phyloP scores from a whole-genome alignment of 2,888 invertebrate species.

The Pteria penguin region DNA sequence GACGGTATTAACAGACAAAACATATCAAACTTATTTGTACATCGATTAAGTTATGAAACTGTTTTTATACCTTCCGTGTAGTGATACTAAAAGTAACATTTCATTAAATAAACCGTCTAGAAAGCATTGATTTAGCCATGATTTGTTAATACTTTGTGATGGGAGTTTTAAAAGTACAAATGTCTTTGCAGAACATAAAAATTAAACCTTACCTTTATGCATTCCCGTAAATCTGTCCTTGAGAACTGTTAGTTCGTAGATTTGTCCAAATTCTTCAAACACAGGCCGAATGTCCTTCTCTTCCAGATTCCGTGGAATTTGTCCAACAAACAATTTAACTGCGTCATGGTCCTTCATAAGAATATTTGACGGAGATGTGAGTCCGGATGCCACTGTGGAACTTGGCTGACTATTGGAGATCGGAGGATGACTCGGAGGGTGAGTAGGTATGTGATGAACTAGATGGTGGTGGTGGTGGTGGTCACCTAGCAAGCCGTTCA shows the following conservation, averaged over 20 bases:
- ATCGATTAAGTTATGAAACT: no score
- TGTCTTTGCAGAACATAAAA: no score
- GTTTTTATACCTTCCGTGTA: no score
- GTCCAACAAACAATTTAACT: constrained; percentile 94
- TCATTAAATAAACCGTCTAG: neutral
- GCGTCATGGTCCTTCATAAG: constrained; percentile 83
- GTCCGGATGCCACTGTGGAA: neutral
- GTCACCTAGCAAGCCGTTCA: constrained; percentile 12
- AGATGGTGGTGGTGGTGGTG: constrained; percentile 13
- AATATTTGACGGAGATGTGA: constrained; percentile 41
- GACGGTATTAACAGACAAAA: no score
- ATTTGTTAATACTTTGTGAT: no score
- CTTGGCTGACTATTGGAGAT: neutral
- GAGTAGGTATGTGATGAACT: neutral
- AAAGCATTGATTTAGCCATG: no score
- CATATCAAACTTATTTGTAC: no score
- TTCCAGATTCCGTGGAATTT: constrained; percentile 93
- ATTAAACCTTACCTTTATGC: constrained; percentile 88
- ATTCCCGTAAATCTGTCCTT: constrained; percentile 97
- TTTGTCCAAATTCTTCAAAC: constrained; percentile 95
- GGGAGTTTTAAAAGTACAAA: no score
- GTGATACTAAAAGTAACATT: neutral
- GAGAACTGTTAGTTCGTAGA: constrained; percentile 95
- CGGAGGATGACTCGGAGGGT: neutral
- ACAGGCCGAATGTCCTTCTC: constrained; percentile 93